These are phyloP conservation scores for Oncorhynchus tshawytscha DNA, from an alignment of 2,113 vertebrate genomes.

Conservation along the genomic window DNA sequence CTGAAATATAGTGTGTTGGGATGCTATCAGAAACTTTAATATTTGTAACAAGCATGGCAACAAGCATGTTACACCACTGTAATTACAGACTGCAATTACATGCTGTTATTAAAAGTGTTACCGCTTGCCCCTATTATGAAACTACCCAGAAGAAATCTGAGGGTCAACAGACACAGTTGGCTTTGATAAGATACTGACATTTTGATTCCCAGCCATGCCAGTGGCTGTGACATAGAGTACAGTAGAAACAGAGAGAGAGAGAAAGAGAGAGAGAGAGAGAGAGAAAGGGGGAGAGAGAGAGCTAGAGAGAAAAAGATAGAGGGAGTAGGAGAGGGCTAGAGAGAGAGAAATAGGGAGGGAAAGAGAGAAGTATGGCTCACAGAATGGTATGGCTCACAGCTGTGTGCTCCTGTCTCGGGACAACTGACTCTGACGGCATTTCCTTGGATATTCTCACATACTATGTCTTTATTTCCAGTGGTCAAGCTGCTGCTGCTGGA, in stretches of 20 bases:
- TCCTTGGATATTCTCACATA: constrained; percentile 63
- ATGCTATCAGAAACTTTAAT: too few relatives aligned
- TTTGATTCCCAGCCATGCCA: constrained; percentile 30
- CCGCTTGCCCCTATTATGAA: not conserved
- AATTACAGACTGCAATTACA: too few relatives aligned
- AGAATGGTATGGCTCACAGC: constrained; percentile 50
- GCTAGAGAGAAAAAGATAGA: too few relatives aligned
- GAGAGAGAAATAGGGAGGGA: too few relatives aligned
- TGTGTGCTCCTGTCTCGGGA: constrained; percentile 53
- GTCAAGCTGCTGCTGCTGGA: constrained; percentile 46
- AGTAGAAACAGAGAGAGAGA: not conserved
- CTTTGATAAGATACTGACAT: constrained; percentile 23
- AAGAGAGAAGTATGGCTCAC: not conserved
- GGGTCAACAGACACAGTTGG: constrained; percentile 20
- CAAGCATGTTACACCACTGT: too few relatives aligned
- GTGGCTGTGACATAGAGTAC: constrained; percentile 3
- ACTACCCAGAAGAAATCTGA: constrained; percentile 8
- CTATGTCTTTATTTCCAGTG: constrained; percentile 71
- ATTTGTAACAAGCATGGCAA: too few relatives aligned
- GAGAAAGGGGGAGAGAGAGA: too few relatives aligned
- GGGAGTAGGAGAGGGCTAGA: too few relatives aligned
- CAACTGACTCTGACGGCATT: constrained; percentile 58
- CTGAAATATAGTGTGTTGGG: too few relatives aligned
- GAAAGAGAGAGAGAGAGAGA: not conserved
- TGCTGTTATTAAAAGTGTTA: too few relatives aligned